Base-by-base conservation (phyloP, 2,797 vertebrate genomes). In the Clarias fuscus region DNA sequence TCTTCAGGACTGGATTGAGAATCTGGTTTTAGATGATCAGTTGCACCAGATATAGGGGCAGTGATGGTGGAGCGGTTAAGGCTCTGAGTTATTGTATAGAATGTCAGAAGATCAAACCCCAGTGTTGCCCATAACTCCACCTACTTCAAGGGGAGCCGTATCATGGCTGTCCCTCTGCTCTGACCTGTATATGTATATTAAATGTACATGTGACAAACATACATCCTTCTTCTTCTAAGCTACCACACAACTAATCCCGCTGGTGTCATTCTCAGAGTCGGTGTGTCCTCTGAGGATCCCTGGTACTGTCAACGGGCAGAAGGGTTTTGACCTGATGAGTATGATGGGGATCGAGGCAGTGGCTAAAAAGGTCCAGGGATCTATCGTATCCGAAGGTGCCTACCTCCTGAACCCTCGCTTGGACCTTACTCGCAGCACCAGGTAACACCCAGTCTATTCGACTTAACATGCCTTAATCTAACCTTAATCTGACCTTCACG, bases 251-350 rank as follows among this genome's bases (percentile, higher is more conserved):
- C 14, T 88, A 30, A 87, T 27, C 22, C 30, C n/a, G 20, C 24
- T 82, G 53, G 71, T 84, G 6, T 85, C 22, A n/a, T 83, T 18
- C 67, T 43, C 91, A 97, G 96, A 97, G 92, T 97, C 96, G 67
- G 96, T 97, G 87, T 97, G 96, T 93, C 96, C 96, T 0, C 93
- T 93, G 85, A 93, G 95, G 93, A 97, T 97, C 92, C 94, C 96
- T 80, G 95, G 96, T 75, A 94, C 95, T 86, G 93, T 95, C 87
- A 94, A 95, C 27, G 95, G 95, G 90, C 96, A 96, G 91, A 97
- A 97, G 87, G 97, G 97, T 61, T 97, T 97, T 93, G 97, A 97
- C 90, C 95, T 97, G 89, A 96, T 97, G 88, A 86, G 94, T 87
- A 95, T 95, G 75, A 93, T 97, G 92, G 93, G 93, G 89, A 93